Percentiles rank a stretch among this genome's conserved stretches.
phyloP scores from a whole-genome alignment of 2,113 vertebrate genomes.

The Castor canadensis region DNA sequence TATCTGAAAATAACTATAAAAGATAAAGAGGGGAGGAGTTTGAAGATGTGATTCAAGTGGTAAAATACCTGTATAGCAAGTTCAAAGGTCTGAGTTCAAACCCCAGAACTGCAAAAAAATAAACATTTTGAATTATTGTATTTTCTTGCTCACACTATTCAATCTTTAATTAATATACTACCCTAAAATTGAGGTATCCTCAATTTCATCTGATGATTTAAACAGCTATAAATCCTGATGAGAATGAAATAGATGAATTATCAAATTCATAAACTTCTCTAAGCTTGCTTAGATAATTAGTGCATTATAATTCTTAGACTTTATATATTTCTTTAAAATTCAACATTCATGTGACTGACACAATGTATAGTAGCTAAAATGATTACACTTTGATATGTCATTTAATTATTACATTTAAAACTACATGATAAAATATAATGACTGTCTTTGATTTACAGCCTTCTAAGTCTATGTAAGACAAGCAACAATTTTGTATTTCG shows the following conservation, averaged over 20 bases:
- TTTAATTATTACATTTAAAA: neutral
- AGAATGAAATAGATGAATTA: neutral
- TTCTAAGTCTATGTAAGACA: neutral
- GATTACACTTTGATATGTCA: conserved; percentile 12
- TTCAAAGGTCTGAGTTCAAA: no score
- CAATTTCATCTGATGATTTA: neutral
- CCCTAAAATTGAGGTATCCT: neutral
- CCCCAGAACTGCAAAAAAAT: no score
- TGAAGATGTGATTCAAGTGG: no score
- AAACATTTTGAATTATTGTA: neutral
- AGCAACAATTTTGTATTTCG: neutral
- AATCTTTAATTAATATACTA: neutral
- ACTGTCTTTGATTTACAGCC: neutral
- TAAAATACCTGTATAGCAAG: no score
- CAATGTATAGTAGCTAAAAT: neutral
- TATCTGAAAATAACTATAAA: no score
- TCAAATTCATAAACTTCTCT: neutral
- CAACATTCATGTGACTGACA: neutral
- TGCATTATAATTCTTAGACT: neutral
- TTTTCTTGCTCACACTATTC: neutral
- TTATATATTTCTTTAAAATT: conserved; percentile 38
- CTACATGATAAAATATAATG: neutral
- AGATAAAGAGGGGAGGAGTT: no score
- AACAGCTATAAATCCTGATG: neutral
- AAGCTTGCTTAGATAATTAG: neutral